Conservation (phyloP, 2,113 vertebrate species). For the Mobula hypostoma region DNA sequence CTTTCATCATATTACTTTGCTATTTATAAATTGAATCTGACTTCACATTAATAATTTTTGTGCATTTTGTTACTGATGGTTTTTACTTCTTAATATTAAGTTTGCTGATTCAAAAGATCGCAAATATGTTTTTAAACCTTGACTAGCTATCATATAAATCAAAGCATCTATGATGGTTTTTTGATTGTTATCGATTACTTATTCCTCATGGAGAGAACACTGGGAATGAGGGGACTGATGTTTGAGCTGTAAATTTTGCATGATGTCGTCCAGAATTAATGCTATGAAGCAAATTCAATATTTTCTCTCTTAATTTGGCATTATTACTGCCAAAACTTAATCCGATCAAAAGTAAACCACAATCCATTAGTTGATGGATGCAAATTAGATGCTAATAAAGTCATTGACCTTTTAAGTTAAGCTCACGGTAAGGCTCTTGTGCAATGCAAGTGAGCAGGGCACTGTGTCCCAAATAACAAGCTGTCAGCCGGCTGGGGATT, state of each 20-base stretch:
- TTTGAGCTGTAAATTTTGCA: background rate
- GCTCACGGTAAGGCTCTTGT: background rate
- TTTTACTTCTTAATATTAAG: background rate
- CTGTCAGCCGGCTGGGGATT: constrained; percentile 18
- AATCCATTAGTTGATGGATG: background rate
- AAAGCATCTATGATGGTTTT: background rate
- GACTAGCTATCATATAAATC: background rate
- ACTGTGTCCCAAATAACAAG: constrained; percentile 26
- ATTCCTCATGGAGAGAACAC: background rate
- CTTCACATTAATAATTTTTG: background rate
- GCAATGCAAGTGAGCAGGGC: background rate
- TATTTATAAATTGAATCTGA: background rate
- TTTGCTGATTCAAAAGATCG: background rate
- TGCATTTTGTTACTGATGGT: background rate
- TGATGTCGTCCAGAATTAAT: background rate
- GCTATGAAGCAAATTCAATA: background rate
- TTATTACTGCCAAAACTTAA: constrained; percentile 1
- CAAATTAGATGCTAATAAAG: constrained; percentile 23
- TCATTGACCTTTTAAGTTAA: constrained; percentile 28
- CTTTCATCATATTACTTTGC: background rate
- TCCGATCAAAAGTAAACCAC: background rate
- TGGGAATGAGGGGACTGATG: background rate
- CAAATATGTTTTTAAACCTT: background rate
- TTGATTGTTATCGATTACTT: background rate
- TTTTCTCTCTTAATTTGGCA: background rate